Evolutionary conservation across 2,888 invertebrate genomes (phyloP).

Genomic region (Neoascia interrupta): DNA sequence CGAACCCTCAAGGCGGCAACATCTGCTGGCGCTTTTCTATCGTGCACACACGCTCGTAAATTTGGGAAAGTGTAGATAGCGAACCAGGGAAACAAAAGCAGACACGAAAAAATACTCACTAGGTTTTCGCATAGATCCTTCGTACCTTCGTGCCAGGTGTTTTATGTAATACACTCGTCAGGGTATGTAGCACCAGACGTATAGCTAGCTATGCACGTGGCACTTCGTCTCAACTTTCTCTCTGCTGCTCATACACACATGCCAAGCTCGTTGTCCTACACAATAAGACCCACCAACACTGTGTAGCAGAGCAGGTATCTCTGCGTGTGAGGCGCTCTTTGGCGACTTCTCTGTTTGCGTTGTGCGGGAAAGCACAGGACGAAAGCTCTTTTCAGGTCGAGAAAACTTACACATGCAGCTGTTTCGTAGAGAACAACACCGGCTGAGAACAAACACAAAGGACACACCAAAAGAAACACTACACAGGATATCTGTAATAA

Average conservation of each 20-base stretch:
- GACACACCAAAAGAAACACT: constrained; percentile 8
- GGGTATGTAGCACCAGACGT: constrained; percentile 16
- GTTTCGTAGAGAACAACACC: constrained; percentile 1
- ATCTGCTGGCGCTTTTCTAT: too few species aligned
- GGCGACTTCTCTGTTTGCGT: constrained; percentile 3
- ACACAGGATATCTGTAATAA: constrained; percentile 38
- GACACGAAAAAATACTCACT: too few species aligned
- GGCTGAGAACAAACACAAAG: constrained; percentile 24
- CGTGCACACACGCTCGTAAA: too few species aligned
- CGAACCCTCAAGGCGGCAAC: too few species aligned
- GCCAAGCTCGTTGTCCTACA: background rate
- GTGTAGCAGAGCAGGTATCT: too few species aligned
- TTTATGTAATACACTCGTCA: constrained; percentile 16
- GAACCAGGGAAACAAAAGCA: too few species aligned
- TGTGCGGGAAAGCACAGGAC: constrained; percentile 20
- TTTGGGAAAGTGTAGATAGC: too few species aligned
- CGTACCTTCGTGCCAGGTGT: constrained; percentile 30
- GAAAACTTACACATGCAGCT: background rate
- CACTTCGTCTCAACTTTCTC: constrained; percentile 1
- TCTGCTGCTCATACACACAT: background rate
- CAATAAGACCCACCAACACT: too few species aligned
- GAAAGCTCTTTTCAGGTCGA: constrained; percentile 15
- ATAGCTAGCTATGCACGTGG: constrained; percentile 32
- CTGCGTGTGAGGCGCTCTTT: too few species aligned
- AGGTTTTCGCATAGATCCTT: too few species aligned